Conservation (phyloP, 2,888 invertebrate genomes). For the Cheilosia vernalis region DNA sequence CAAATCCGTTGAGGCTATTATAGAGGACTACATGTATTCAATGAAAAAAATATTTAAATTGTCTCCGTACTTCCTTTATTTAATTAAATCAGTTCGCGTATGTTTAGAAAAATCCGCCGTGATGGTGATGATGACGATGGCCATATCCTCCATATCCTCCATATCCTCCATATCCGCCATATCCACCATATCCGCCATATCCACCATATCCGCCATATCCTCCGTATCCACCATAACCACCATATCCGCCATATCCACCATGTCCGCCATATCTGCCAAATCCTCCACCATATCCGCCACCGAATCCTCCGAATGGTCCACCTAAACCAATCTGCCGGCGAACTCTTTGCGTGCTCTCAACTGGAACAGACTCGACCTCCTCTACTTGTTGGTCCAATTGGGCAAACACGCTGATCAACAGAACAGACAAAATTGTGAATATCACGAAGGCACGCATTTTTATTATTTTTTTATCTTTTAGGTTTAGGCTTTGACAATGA, state of each 20-base stretch:
- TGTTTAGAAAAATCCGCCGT: background rate
- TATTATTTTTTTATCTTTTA: background rate
- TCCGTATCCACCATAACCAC: background rate
- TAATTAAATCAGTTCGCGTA: no score
- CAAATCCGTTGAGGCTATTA: no score
- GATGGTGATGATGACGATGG: constrained; percentile 13
- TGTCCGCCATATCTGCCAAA: constrained; percentile 19
- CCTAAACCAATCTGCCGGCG: no score
- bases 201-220: background rate
- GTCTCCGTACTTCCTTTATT: no score
- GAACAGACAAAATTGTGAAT: constrained; percentile 12
- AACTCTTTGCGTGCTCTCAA: no score
- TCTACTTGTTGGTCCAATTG: background rate
- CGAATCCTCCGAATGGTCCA: no score
- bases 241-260: background rate
- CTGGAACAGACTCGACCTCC: background rate
- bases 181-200: no score
- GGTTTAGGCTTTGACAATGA: no score
- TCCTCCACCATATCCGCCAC: constrained; percentile 8
- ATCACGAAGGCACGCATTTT: constrained; percentile 41
- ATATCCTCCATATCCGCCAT: background rate
- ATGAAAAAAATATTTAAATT: no score
- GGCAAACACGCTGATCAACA: constrained; percentile 31
- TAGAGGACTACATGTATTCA: no score
- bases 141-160: background rate